These are phyloP conservation scores for Leptosomus discolor DNA, from an alignment of 2,113 vertebrate genomes.

Conservation along the genomic window DNA sequence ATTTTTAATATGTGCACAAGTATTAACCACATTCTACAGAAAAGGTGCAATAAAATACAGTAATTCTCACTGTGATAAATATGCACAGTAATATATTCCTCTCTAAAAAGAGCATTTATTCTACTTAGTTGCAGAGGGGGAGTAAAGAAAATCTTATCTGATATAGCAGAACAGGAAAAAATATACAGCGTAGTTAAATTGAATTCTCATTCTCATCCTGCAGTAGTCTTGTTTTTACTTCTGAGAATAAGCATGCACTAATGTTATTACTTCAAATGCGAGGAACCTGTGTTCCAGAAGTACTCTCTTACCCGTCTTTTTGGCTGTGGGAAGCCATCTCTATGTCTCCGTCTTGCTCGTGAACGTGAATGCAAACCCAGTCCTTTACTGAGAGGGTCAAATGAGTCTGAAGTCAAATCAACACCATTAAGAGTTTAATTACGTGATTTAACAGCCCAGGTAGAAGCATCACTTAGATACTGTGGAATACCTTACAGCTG, in stretches of 20 bases:
- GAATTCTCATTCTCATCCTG: not conserved
- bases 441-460: not conserved
- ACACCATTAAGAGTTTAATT: slow-evolving; percentile 45
- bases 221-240: not conserved
- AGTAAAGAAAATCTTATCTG: not conserved
- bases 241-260: not conserved
- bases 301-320: slow-evolving; percentile 83
- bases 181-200: fast-evolving
- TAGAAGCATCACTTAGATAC: not conserved
- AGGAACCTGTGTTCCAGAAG: not conserved
- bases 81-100: not conserved
- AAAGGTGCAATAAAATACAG: not conserved
- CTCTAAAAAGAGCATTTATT: not conserved
- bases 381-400: slow-evolving; percentile 82
- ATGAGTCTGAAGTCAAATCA: slow-evolving; percentile 75
- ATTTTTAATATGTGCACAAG: not conserved
- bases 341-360: slow-evolving; percentile 79
- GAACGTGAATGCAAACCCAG: slow-evolving; percentile 72
- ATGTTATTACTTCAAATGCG: not conserved
- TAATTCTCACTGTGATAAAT: not conserved
- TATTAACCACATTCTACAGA: not conserved
- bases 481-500: not conserved
- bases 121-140: not conserved
- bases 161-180: not conserved
- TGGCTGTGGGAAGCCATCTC: slow-evolving; percentile 82